phyloP scores from a whole-genome alignment of 2,888 invertebrate genomes.

The Troides oblongomaculatus region DNA sequence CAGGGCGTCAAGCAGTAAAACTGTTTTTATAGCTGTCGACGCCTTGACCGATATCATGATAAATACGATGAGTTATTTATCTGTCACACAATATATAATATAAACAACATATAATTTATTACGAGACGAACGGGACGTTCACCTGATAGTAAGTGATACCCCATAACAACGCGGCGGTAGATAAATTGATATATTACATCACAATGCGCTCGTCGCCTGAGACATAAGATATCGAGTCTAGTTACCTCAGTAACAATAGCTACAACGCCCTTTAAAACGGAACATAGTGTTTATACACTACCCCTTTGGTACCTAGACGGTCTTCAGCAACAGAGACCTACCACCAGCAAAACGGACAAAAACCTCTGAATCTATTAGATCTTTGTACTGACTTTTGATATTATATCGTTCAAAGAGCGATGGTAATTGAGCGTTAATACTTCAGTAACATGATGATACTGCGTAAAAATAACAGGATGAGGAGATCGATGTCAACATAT shows the following conservation, averaged over 20 bases:
- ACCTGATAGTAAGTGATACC: too few relatives aligned
- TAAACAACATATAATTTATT: too few relatives aligned
- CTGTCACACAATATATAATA: neutral
- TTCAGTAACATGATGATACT: slow-evolving; percentile 7
- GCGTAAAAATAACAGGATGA: slow-evolving; percentile 13
- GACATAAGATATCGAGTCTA: too few relatives aligned
- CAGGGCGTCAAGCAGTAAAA: slow-evolving; percentile 11
- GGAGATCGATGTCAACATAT: slow-evolving; percentile 16
- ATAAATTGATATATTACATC: too few relatives aligned
- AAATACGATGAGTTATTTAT: neutral
- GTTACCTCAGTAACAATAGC: too few relatives aligned
- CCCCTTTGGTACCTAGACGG: too few relatives aligned
- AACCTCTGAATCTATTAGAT: neutral
- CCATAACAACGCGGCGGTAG: too few relatives aligned
- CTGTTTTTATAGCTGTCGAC: slow-evolving; percentile 6
- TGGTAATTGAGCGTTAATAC: neutral
- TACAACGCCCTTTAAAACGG: too few relatives aligned
- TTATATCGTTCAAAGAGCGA: neutral
- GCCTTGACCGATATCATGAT: slow-evolving; percentile 17
- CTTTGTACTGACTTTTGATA: neutral
- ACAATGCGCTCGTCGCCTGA: too few relatives aligned
- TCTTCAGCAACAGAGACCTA: too few relatives aligned
- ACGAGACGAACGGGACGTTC: too few relatives aligned
- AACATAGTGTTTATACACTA: too few relatives aligned
- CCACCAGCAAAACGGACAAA: neutral